These are phyloP conservation scores for Liposcelis brunnea DNA, from an alignment of 2,888 invertebrate species.

Conservation along the genomic window DNA sequence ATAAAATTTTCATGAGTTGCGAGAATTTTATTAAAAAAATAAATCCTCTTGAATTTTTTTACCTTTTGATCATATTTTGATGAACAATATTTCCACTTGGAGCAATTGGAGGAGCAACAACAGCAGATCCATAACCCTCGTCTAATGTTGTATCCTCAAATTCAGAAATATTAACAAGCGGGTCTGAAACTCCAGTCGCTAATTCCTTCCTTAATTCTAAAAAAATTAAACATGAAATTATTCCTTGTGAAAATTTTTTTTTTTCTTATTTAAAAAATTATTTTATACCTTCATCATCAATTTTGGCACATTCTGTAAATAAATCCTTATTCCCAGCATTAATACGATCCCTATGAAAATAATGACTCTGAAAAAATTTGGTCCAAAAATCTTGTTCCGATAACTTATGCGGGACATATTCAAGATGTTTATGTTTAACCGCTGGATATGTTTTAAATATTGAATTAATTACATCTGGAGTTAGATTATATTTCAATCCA, in stretches of 20 bases:
- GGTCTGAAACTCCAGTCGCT: conserved; percentile 51
- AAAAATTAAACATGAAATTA: conserved; percentile 11
- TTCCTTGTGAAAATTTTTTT: not conserved
- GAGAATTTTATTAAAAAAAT: not conserved
- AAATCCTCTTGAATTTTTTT: conserved; percentile 4
- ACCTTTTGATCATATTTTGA: conserved; percentile 75
- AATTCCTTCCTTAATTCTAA: conserved; percentile 45
- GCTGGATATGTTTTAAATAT: conserved; percentile 99
- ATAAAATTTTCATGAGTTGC: conserved; percentile 9
- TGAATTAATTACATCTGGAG: conserved; percentile 90
- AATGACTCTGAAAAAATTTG: conserved; percentile 98
- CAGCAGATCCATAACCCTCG: conserved; percentile 41
- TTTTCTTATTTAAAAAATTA: not conserved
- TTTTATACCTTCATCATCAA: conserved; percentile 59
- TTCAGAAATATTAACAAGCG: conserved; percentile 64
- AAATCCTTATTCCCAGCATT: conserved; percentile 83
- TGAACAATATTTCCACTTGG: conserved; percentile 50
- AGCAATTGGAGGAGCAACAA: conserved; percentile 37
- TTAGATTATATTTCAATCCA: conserved; percentile 92
- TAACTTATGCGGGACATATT: conserved; percentile 90
- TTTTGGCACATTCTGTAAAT: conserved; percentile 93
- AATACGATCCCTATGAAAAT: conserved; percentile 87
- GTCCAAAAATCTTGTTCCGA: conserved; percentile 98
- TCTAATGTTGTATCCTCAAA: conserved; percentile 54
- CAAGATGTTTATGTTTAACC: conserved; percentile 88